Percentiles rank a stretch among this genome's conserved stretches.
Conservation (phyloP, 2,113 vertebrate genomes). For the Epinephelus cyanopodus region DNA sequence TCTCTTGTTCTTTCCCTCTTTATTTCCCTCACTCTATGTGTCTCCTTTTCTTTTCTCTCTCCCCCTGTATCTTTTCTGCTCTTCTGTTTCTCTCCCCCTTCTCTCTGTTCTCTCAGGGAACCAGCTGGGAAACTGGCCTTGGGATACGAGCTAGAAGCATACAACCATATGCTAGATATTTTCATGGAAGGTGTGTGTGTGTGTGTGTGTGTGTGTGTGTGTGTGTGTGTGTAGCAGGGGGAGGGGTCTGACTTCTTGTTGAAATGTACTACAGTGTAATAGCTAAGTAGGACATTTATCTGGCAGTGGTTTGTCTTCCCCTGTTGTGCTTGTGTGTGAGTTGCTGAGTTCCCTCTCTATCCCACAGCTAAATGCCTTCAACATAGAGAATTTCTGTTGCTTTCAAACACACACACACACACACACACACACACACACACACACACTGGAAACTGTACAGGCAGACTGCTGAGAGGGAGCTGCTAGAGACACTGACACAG, state of each 20-base stretch:
- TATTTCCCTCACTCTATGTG: neutral
- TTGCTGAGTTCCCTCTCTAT: conserved; percentile 62
- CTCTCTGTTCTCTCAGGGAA: conserved; percentile 66
- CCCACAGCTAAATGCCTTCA: conserved; percentile 71
- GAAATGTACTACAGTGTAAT: conserved; percentile 63
- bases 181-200: conserved; percentile 65
- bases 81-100: conserved; percentile 26
- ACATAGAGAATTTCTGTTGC: conserved; percentile 51
- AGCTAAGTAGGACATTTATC: conserved; percentile 83
- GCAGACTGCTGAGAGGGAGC: conserved; percentile 73
- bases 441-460: conserved; percentile 42
- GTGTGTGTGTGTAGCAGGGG: conserved; percentile 28
- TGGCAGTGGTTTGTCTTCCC: conserved; percentile 74
- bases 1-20: neutral
- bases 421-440: conserved; percentile 42
- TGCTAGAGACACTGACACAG: conserved; percentile 75
- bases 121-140: conserved; percentile 83
- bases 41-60: conserved; percentile 5
- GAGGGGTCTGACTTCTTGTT: conserved; percentile 55
- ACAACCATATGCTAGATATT: conserved; percentile 80
- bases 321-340: conserved; percentile 67
- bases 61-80: conserved; percentile 26
- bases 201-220: conserved; percentile 37
- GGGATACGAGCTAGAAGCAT: conserved; percentile 75
- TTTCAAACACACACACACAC: conserved; percentile 41